Conservation (phyloP, 2,888 invertebrate genomes). For the Sarcophaga caerulescens region DNA sequence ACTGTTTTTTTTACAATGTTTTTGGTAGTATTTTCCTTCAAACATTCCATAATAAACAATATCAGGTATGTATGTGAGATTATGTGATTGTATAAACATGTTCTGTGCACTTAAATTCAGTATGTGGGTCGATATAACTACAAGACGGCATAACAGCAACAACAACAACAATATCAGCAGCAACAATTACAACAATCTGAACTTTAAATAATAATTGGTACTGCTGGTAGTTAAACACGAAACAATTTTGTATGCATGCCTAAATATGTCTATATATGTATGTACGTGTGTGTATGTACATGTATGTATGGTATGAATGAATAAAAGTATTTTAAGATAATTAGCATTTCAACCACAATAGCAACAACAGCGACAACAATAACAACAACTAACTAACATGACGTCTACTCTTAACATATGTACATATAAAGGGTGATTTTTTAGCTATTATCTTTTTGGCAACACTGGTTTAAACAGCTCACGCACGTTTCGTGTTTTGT, state of each 20-base stretch:
- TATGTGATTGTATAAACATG: not conserved
- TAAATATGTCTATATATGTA: not conserved
- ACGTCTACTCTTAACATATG: slow-evolving; percentile 7
- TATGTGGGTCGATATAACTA: slow-evolving; percentile 33
- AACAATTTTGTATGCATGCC: slow-evolving; percentile 47
- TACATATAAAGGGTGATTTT: too few relatives aligned
- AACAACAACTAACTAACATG: slow-evolving; percentile 30
- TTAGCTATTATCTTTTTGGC: too few relatives aligned
- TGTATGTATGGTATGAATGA: not conserved
- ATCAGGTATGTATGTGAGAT: not conserved
- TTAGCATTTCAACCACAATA: slow-evolving; percentile 60
- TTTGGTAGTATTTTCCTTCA: not conserved
- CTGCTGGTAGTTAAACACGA: slow-evolving; percentile 58
- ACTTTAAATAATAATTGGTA: slow-evolving; percentile 61
- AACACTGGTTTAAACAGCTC: too few relatives aligned
- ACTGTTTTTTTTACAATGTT: not conserved
- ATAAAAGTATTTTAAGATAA: slow-evolving; percentile 56
- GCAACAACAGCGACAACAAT: slow-evolving; percentile 7
- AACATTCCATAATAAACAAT: not conserved
- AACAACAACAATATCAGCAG: not conserved
- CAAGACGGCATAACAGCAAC: not conserved
- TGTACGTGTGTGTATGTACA: too few relatives aligned
- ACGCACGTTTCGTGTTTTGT: too few relatives aligned
- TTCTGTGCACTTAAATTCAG: not conserved
- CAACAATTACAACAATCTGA: not conserved